Percentiles rank a stretch among this genome's conserved stretches.
phyloP scores from a whole-genome alignment of 23 tunicate genomes.

The Halocynthia aurantium region DNA sequence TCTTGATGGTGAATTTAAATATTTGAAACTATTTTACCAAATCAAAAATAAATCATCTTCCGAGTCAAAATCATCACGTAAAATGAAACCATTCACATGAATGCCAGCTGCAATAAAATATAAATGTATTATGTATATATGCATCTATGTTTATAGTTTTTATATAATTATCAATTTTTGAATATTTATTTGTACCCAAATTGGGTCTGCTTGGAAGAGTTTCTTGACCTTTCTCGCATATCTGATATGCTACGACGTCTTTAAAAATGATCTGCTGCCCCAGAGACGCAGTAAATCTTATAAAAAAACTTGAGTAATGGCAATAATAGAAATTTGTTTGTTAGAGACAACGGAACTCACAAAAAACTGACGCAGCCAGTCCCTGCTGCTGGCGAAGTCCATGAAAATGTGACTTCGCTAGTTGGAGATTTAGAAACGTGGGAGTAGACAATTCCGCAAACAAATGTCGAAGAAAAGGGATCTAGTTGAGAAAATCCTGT shows the following conservation, averaged over 20 bases:
- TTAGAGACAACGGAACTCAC: conserved; percentile 29
- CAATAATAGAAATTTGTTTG: neutral
- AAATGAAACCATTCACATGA: conserved; percentile 28
- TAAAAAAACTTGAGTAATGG: neutral
- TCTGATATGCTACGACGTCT: conserved; percentile 34
- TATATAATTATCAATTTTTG: no score
- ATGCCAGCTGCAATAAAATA: conserved; percentile 6
- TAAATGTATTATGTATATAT: no score
- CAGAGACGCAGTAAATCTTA: conserved; percentile 42
- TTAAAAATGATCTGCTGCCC: conserved; percentile 14
- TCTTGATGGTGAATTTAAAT: no score
- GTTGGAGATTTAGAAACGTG: conserved; percentile 35
- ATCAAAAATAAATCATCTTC: neutral
- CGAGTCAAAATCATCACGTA: conserved; percentile 71
- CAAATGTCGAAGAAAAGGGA: conserved; percentile 1
- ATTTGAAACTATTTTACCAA: conserved; percentile 25
- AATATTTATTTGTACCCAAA: conserved; percentile 5
- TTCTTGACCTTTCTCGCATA: conserved; percentile 45
- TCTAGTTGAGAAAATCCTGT: conserved; percentile 3
- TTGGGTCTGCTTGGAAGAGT: neutral
- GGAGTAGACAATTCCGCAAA: conserved; percentile 40
- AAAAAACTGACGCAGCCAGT: conserved; percentile 57
- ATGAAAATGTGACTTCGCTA: conserved; percentile 30
- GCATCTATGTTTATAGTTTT: no score
- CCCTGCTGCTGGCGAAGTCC: conserved; percentile 60